Evolutionary conservation across 2,888 invertebrate genomes (phyloP), one percentile per base, ranked within the genome.

Genomic region (Tortricodes alternella): DNA sequence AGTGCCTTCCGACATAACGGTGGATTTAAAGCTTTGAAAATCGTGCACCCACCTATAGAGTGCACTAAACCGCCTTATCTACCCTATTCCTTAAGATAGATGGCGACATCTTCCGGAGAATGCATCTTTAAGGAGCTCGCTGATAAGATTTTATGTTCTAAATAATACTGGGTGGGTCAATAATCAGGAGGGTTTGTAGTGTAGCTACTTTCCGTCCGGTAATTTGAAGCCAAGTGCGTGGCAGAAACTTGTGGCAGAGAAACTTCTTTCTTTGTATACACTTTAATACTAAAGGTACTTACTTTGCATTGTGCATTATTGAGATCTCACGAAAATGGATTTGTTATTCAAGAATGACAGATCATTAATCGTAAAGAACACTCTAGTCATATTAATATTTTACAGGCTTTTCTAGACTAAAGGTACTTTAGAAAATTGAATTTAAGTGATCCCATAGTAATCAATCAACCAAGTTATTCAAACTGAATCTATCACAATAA

Each of bases 21-120:
- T 63, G 67, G 74, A 72, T 72, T 75, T 74, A 77, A 71, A 76
- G 70, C 71, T 69, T 74, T 69, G 70, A 75, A 74, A 71, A 74
- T 63, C 71, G 66, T 77, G 77, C 74, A 76, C 68, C 66, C 70
- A 76, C 76, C 76, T 75, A 76, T 69, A 72, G 68, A 79, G 71
- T 82, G 78, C 81, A 80, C 76, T 83, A 82, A 80, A 80, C 76
- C 76, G 68, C 60, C 78, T 83, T 85, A 84, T 84, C 85, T 84
- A 75, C 85, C 84, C 83, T 73, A 68, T 76, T 82, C 80, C 76
- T 80, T 78, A 77, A 82, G 80, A 83, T 82, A 82, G 66, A 79
- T 71, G 72, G 71, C 68, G 66, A 69, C 69, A 75, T 71, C 78
- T 83, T 83, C 80, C 82, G 78, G 75, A 76, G 73, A 76, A 81